Evolutionary conservation across 2,113 vertebrate genomes (phyloP).

Genomic region (Mustela nigripes): DNA sequence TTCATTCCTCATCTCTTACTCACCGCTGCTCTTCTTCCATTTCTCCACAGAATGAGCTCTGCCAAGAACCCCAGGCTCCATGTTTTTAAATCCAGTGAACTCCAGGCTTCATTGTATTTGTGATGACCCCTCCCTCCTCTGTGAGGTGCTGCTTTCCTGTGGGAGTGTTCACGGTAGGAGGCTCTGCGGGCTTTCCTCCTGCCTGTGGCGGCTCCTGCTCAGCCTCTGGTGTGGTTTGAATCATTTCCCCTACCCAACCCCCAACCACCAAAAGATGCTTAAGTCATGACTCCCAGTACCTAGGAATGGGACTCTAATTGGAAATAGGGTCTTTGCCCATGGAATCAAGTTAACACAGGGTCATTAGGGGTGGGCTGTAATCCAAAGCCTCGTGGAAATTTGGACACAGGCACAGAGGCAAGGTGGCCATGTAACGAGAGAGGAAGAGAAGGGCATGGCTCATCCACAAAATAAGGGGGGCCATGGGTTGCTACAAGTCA

Average conservation of each 20-base stretch:
- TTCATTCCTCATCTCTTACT: background rate
- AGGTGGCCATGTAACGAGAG: background rate
- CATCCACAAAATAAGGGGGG: background rate
- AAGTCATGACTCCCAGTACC: background rate
- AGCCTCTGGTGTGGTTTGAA: background rate
- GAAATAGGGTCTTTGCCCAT: background rate
- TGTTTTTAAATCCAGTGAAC: background rate
- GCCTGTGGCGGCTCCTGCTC: background rate
- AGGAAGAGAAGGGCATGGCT: background rate
- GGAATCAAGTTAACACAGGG: background rate
- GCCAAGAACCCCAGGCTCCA: background rate
- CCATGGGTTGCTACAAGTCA: background rate
- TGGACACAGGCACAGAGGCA: background rate
- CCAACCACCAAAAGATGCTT: background rate
- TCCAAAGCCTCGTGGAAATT: background rate
- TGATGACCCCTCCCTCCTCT: background rate
- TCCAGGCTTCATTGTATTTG: background rate
- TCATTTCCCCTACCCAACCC: background rate
- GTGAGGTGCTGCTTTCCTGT: background rate
- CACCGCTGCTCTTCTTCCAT: background rate
- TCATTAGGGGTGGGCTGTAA: background rate
- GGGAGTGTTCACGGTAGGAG: too few relatives aligned
- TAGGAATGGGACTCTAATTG: background rate
- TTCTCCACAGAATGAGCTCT: background rate
- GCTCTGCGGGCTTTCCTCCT: background rate